These are phyloP conservation scores for Chloroceryle aenea DNA, from an alignment of 2,113 vertebrate species.

Conservation along the genomic window DNA sequence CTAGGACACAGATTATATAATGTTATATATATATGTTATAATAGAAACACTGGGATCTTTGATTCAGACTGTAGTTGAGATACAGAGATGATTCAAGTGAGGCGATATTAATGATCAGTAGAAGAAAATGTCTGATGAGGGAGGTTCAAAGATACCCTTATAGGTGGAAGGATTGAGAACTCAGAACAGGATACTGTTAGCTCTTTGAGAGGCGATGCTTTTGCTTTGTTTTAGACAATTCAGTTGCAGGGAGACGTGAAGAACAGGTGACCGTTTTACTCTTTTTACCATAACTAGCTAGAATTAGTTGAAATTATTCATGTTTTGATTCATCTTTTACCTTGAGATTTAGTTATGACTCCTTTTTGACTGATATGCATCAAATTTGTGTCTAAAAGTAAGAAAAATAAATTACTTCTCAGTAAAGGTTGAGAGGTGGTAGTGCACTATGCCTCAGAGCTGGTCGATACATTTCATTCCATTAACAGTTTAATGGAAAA, in stretches of 20 bases:
- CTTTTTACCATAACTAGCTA: neutral
- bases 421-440: neutral
- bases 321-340: neutral
- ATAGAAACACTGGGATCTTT: neutral
- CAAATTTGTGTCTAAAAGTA: neutral
- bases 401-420: neutral
- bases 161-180: neutral
- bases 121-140: neutral
- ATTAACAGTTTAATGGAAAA: neutral
- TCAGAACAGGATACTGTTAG: neutral
- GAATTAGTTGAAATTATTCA: neutral
- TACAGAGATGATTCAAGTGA: neutral
- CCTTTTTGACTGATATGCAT: neutral
- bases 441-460: neutral
- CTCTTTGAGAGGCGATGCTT: neutral
- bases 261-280: neutral
- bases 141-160: neutral
- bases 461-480: neutral
- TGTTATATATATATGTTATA: too few relatives aligned
- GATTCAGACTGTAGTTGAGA: neutral
- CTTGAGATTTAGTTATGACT: neutral
- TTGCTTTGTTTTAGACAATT: neutral
- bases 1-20: neutral
- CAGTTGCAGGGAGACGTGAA: fast-evolving
- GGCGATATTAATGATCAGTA: neutral